These are phyloP conservation scores for Eurystomus glaucurus DNA, from an alignment of 2,797 vertebrate genomes.

Conservation along the genomic window DNA sequence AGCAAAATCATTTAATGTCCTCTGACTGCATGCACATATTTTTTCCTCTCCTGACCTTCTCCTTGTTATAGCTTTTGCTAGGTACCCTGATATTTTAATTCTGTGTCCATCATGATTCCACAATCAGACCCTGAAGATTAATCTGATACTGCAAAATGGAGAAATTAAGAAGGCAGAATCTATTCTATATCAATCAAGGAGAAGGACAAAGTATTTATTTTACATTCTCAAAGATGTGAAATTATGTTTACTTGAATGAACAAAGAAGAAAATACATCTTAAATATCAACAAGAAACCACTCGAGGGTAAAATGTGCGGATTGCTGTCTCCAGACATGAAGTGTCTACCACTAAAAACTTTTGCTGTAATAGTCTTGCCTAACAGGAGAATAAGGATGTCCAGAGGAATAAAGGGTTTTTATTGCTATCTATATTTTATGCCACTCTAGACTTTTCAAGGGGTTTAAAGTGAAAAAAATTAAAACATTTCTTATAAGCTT, in stretches of 20 bases:
- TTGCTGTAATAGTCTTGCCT: neutral
- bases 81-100: neutral
- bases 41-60: neutral
- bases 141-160: neutral
- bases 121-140: neutral
- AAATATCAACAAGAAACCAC: neutral
- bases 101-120: neutral
- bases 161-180: neutral
- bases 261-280: neutral
- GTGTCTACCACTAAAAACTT: neutral
- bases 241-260: neutral
- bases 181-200: neutral
- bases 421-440: neutral
- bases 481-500: neutral
- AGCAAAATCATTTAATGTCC: neutral
- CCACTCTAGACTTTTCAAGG: neutral
- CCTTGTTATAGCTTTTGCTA: neutral
- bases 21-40: accelerated
- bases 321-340: neutral
- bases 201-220: neutral
- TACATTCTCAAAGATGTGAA: neutral
- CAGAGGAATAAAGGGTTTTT: neutral
- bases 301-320: neutral
- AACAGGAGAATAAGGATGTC: neutral
- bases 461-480: neutral